These are phyloP conservation scores for Odontocerum albicorne DNA, from an alignment of 2,888 invertebrate genomes.

Conservation along the genomic window DNA sequence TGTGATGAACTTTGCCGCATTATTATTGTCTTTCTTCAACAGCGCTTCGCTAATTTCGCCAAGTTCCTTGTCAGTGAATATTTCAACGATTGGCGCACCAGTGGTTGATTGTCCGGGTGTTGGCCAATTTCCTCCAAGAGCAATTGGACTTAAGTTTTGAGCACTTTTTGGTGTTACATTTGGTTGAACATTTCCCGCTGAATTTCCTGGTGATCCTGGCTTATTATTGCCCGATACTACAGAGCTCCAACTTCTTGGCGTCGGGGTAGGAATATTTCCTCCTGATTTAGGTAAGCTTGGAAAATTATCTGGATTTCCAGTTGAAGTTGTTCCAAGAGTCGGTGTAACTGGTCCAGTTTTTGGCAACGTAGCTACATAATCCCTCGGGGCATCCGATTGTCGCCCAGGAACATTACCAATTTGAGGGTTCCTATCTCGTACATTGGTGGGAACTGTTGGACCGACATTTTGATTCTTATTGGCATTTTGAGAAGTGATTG, in stretches of 20 bases:
- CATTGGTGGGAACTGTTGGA: background rate
- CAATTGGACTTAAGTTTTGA: conserved; percentile 13
- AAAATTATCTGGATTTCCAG: no score
- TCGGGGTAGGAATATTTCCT: conserved; percentile 3
- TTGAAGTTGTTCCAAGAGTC: no score
- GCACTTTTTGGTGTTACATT: conserved; percentile 12
- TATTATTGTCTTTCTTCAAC: conserved; percentile 71
- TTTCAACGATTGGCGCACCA: conserved; percentile 50
- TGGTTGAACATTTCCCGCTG: conserved; percentile 43
- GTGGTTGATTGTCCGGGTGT: conserved; percentile 33
- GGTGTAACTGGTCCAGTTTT: no score
- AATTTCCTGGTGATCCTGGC: conserved; percentile 22
- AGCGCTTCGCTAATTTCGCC: conserved; percentile 71
- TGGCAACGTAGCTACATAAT: no score
- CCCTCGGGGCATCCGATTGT: no score
- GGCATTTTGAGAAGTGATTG: no score
- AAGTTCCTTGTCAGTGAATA: conserved; percentile 65
- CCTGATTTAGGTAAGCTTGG: conserved; percentile 13
- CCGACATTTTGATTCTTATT: no score
- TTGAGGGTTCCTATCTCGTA: background rate
- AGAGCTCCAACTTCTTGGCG: conserved; percentile 47
- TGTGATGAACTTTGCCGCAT: conserved; percentile 68
- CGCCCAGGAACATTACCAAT: no score
- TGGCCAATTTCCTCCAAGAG: conserved; percentile 11
- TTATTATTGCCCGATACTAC: conserved; percentile 44